These are phyloP conservation scores for Tetragnatha montana DNA, from an alignment of 2,888 invertebrate genomes.

Conservation along the genomic window DNA sequence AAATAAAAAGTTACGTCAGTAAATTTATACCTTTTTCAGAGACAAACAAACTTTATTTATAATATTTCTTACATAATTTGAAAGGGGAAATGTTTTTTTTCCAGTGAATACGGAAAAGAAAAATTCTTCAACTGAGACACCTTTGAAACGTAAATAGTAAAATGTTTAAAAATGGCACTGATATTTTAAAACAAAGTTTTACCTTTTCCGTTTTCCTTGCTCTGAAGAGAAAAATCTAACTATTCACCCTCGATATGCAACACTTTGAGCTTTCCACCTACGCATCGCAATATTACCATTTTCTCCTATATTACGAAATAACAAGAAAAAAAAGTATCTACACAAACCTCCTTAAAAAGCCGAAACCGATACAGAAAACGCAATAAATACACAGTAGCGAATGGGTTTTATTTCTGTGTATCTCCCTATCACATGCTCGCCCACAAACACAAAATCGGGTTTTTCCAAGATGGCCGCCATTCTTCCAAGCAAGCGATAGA, in stretches of 20 bases:
- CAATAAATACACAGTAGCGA: not conserved
- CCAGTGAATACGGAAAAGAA: no score
- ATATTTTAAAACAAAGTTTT: no score
- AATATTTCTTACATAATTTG: no score
- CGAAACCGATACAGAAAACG: not conserved
- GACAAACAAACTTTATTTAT: no score
- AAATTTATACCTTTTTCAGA: no score
- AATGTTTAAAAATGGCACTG: no score
- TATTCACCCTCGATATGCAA: not conserved
- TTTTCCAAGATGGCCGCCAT: slow-evolving; percentile 36
- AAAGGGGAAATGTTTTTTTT: no score
- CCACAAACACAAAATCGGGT: slow-evolving; percentile 30
- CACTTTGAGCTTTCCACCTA: not conserved
- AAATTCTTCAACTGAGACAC: no score
- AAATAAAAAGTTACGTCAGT: no score
- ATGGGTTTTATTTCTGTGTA: not conserved
- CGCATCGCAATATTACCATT: not conserved
- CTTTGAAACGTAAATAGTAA: no score
- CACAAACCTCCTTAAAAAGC: not conserved
- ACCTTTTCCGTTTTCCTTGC: no score
- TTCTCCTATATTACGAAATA: not conserved
- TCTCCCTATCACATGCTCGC: slow-evolving; percentile 1
- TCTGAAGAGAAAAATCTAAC: no score
- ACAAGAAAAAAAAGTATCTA: not conserved
- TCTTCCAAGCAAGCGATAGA: slow-evolving; percentile 17